Percentiles rank a stretch among this genome's conserved stretches.
Conservation (phyloP, 2,113 vertebrate species). For the Penelope pileata region DNA sequence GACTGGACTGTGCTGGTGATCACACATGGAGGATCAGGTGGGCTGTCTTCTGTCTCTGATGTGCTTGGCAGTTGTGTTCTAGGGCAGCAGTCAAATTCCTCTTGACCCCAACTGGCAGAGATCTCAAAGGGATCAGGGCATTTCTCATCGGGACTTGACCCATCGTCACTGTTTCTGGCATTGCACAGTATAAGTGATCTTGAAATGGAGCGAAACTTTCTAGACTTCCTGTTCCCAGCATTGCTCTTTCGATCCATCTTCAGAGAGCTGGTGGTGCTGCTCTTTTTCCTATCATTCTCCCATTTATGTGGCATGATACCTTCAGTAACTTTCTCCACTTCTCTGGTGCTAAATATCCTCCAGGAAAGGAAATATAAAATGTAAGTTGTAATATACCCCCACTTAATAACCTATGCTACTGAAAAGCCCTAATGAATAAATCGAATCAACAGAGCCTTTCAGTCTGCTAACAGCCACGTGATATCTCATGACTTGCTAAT, state of each 20-base stretch:
- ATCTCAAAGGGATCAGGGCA: slow-evolving; percentile 61
- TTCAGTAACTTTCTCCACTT: not conserved
- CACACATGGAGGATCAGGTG: slow-evolving; percentile 14
- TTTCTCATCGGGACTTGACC: slow-evolving; percentile 82
- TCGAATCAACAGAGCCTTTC: slow-evolving; percentile 70
- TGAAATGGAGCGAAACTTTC: slow-evolving; percentile 86
- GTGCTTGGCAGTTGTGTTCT: slow-evolving; percentile 36
- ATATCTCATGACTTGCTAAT: slow-evolving; percentile 70
- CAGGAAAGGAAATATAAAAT: slow-evolving; percentile 63
- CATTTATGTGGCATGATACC: slow-evolving; percentile 49
- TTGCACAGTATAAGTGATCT: slow-evolving; percentile 91
- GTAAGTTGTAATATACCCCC: slow-evolving; percentile 30
- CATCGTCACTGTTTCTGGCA: slow-evolving; percentile 82
- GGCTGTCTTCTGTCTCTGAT: slow-evolving; percentile 29
- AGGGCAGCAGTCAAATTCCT: slow-evolving; percentile 58
- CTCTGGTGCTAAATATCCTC: slow-evolving; percentile 36
- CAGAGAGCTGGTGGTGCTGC: slow-evolving; percentile 66
- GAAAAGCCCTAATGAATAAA: slow-evolving; percentile 67
- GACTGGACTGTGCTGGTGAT: slow-evolving; percentile 30
- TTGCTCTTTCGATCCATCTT: slow-evolving; percentile 84
- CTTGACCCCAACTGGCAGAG: slow-evolving; percentile 28
- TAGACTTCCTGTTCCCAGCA: slow-evolving; percentile 76
- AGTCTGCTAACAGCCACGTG: slow-evolving; percentile 61
- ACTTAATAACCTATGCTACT: slow-evolving; percentile 17
- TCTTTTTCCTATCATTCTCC: slow-evolving; percentile 75